Conservation (phyloP, 2,797 vertebrate genomes). For the Tokudaia muenninki region DNA sequence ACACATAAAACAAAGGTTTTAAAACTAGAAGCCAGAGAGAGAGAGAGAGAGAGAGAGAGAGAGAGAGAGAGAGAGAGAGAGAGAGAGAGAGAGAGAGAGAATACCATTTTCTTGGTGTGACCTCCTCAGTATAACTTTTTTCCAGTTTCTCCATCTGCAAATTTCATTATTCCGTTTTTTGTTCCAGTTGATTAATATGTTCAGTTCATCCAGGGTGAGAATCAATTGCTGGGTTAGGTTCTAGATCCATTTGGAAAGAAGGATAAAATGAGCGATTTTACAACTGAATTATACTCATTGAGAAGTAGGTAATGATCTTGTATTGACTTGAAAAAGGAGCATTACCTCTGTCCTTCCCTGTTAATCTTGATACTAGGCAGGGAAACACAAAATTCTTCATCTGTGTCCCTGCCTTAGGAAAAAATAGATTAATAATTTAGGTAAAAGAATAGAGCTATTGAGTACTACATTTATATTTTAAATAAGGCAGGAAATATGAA, state of each 20-base stretch:
- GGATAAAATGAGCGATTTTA: not conserved
- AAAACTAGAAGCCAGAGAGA: not conserved
- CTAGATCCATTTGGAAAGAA: not conserved
- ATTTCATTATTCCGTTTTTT: not conserved
- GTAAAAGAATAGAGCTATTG: not conserved
- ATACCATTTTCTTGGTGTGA: not conserved
- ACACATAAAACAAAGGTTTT: not conserved
- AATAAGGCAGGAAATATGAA: slow-evolving; percentile 4
- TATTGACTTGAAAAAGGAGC: not conserved
- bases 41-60: too few species aligned
- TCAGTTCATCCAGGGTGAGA: not conserved
- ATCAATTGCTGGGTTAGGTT: not conserved
- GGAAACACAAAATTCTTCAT: not conserved
- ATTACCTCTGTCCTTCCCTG: not conserved
- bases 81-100: not conserved
- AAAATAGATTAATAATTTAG: not conserved
- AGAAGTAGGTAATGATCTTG: not conserved
- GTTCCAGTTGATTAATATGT: not conserved
- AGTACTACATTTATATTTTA: not conserved
- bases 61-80: too few species aligned
- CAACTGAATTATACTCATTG: not conserved
- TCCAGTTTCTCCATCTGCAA: not conserved
- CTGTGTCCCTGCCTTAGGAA: not conserved
- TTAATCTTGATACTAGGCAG: not conserved
- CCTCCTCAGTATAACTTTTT: not conserved